Evolutionary conservation across 2,888 invertebrate species (phyloP).

Genomic region (Drosophila affinis): DNA sequence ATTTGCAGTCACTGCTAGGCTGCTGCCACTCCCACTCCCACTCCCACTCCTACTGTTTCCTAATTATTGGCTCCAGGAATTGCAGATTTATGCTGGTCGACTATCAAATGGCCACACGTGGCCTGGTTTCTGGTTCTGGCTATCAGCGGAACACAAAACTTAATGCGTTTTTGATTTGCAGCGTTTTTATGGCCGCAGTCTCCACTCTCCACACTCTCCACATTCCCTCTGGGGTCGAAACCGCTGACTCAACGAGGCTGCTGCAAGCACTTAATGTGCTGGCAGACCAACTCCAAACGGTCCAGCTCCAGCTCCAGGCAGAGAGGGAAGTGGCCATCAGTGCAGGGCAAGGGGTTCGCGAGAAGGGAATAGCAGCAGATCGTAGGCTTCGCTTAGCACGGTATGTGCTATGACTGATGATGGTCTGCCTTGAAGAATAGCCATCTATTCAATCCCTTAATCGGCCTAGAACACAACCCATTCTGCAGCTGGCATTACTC

Average conservation of each 20-base stretch:
- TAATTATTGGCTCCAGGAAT: conserved; percentile 57
- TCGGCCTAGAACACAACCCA: not conserved
- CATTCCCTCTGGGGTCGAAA: conserved; percentile 25
- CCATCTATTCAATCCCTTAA: not conserved
- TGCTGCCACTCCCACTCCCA: conserved; percentile 7
- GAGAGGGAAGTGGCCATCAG: not conserved
- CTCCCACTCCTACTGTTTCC: conserved; percentile 1
- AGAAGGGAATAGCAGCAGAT: not conserved
- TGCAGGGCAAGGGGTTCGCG: not conserved
- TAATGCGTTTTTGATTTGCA: conserved; percentile 72
- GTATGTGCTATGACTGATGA: not conserved
- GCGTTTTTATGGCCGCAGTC: conserved; percentile 44
- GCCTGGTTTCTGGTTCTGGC: conserved; percentile 46
- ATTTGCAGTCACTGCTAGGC: conserved; percentile 59
- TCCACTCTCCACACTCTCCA: not conserved
- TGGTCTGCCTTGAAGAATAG: not conserved
- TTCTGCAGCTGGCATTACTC: not conserved
- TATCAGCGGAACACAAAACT: conserved; percentile 43
- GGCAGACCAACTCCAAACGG: conserved; percentile 17
- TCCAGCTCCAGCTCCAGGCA: not conserved
- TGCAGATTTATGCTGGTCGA: conserved; percentile 44
- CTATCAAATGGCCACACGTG: conserved; percentile 57
- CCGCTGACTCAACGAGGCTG: conserved; percentile 56
- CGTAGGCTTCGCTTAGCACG: not conserved
- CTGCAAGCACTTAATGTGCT: conserved; percentile 52